These are phyloP conservation scores for Peribatodes rhomboidaria DNA, from an alignment of 2,888 invertebrate genomes.

Conservation along the genomic window DNA sequence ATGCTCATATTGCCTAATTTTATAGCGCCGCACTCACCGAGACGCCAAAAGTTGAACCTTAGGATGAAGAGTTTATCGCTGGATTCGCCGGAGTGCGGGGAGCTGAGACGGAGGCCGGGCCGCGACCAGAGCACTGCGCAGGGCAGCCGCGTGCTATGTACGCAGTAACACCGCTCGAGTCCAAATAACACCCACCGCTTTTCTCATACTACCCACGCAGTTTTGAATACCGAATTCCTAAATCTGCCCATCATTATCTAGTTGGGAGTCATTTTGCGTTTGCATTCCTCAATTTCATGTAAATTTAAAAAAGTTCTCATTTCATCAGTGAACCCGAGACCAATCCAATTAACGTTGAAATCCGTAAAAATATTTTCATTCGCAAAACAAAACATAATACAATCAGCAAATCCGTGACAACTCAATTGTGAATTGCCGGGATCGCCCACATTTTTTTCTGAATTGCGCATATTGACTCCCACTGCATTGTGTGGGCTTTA, in stretches of 20 bases:
- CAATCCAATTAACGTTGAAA: conserved; percentile 20
- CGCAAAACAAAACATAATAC: conserved; percentile 9
- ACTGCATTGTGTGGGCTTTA: conserved; percentile 29
- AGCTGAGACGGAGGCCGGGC: conserved; percentile 89
- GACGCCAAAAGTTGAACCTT: conserved; percentile 97
- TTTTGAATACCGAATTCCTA: not conserved
- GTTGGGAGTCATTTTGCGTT: conserved; percentile 23
- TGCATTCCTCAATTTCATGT: conserved; percentile 6
- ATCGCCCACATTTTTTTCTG: conserved; percentile 18
- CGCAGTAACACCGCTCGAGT: conserved; percentile 73
- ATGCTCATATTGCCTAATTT: conserved; percentile 78
- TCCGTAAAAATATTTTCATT: conserved; percentile 12
- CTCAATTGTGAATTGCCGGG: conserved; percentile 6
- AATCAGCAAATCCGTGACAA: conserved; percentile 7
- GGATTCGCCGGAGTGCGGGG: conserved; percentile 98
- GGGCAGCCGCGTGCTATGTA: conserved; percentile 89
- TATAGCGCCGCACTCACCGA: conserved; percentile 97
- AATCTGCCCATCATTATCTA: conserved; percentile 2
- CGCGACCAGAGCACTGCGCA: conserved; percentile 77
- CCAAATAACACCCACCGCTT: conserved; percentile 66
- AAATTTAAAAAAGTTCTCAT: conserved; percentile 4
- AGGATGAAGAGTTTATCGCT: conserved; percentile 99
- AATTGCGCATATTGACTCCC: conserved; percentile 21
- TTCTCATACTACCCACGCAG: conserved; percentile 13
- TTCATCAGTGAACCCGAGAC: not conserved